Percentiles rank a stretch among this genome's conserved stretches.
These are phyloP conservation scores for Apogon talboti DNA, from an alignment of 2,797 vertebrate genomes.

Conservation along the genomic window DNA sequence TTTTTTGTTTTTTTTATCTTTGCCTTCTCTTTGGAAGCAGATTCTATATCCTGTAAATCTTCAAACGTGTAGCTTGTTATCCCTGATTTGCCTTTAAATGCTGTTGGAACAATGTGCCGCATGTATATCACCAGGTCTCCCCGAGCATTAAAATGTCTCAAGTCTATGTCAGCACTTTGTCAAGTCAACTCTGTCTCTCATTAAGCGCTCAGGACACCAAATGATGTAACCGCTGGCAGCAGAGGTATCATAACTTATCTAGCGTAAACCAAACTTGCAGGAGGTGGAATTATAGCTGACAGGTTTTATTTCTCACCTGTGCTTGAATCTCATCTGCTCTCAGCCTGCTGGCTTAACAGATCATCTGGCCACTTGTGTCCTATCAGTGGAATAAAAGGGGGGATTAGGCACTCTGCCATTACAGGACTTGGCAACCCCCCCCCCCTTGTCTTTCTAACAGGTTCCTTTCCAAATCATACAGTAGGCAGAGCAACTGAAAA, in stretches of 20 bases:
- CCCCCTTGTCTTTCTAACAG: constrained; percentile 31
- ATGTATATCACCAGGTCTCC: constrained; percentile 53
- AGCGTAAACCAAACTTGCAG: constrained; percentile 45
- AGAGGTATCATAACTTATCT: constrained; percentile 44
- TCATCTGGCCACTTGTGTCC: constrained; percentile 60
- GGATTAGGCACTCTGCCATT: constrained; percentile 61
- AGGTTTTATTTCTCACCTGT: constrained; percentile 70
- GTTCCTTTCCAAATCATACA: constrained; percentile 54
- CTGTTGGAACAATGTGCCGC: constrained; percentile 21
- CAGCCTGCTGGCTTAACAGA: constrained; percentile 49
- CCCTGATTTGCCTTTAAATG: constrained; percentile 48
- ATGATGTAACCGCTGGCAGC: constrained; percentile 67
- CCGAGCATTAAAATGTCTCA: constrained; percentile 11
- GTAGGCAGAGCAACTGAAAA: constrained; percentile 40
- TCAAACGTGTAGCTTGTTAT: constrained; percentile 24
- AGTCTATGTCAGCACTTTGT: constrained; percentile 61
- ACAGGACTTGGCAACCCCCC: constrained; percentile 56
- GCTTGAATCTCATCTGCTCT: constrained; percentile 39
- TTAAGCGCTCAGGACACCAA: constrained; percentile 59
- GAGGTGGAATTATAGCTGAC: constrained; percentile 48
- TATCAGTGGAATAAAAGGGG: constrained; percentile 58
- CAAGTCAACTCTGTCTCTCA: constrained; percentile 59
- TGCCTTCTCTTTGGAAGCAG: constrained; percentile 28
- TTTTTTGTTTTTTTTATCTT: constrained; percentile 52
- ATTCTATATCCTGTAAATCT: constrained; percentile 20